phyloP scores from a whole-genome alignment of 2,888 invertebrate species.

The Hypena proboscidalis region DNA sequence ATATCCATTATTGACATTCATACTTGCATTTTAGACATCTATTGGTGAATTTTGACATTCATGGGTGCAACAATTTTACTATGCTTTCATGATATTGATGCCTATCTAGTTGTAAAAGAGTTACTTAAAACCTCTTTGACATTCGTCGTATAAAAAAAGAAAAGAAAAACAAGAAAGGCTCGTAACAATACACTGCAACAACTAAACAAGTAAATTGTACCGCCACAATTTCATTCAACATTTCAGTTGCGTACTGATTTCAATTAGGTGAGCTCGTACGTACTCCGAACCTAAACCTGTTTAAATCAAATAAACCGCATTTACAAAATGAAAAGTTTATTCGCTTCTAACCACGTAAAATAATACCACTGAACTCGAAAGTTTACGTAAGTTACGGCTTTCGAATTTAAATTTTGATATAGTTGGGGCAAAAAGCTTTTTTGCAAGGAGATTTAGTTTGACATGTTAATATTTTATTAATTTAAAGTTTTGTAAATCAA shows the following conservation, averaged over 20 bases:
- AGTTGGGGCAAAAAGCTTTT: slow-evolving; percentile 48
- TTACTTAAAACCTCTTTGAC: no score
- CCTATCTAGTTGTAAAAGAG: no score
- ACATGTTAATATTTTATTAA: slow-evolving; percentile 26
- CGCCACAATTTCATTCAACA: slow-evolving; percentile 40
- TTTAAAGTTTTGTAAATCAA: slow-evolving; percentile 6
- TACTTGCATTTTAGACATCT: no score
- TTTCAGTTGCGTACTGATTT: slow-evolving; percentile 51
- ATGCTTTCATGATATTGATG: no score
- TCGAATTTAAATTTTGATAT: slow-evolving; percentile 57
- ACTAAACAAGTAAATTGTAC: slow-evolving; percentile 13
- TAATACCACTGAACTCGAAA: slow-evolving; percentile 59
- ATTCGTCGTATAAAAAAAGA: no score
- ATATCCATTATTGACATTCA: no score
- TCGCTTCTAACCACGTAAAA: slow-evolving; percentile 59
- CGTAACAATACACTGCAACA: slow-evolving; percentile 10
- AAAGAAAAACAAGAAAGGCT: no score
- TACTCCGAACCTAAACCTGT: slow-evolving; percentile 41
- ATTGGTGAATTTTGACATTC: no score
- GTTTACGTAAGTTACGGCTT: slow-evolving; percentile 57
- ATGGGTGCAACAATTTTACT: no score
- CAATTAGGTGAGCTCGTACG: slow-evolving; percentile 46
- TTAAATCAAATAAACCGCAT: slow-evolving; percentile 64
- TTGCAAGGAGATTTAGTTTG: slow-evolving; percentile 45
- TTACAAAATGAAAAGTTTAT: slow-evolving; percentile 61